These are phyloP conservation scores for Tanaodytes sp. DNA, from an alignment of 2,888 invertebrate species.

Conservation along the genomic window DNA sequence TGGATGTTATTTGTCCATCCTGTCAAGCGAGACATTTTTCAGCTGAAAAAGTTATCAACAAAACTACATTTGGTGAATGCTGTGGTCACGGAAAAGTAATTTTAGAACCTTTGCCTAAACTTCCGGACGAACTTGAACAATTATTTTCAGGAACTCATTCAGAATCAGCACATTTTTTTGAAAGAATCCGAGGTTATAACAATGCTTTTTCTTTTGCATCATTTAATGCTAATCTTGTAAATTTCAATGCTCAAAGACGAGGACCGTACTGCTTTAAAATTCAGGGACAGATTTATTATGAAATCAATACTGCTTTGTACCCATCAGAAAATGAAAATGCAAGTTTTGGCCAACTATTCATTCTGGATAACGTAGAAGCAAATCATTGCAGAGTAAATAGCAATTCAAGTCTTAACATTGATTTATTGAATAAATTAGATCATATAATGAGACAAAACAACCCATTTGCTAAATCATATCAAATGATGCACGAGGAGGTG, in stretches of 20 bases:
- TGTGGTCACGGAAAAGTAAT: conserved; percentile 21
- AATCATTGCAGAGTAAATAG: background rate
- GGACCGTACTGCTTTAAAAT: no score
- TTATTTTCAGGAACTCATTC: conserved; percentile 1
- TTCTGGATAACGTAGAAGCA: background rate
- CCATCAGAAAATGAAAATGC: background rate
- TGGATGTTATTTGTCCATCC: conserved; percentile 10
- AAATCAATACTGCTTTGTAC: conserved; percentile 6
- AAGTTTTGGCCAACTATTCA: conserved; percentile 8
- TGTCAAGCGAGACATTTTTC: conserved; percentile 34
- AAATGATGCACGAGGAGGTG: conserved; percentile 9
- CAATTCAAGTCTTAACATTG: background rate
- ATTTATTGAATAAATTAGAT: background rate
- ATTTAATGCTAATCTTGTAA: background rate
- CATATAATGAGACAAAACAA: background rate
- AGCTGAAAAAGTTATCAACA: conserved; percentile 23
- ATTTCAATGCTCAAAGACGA: background rate
- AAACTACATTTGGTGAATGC: conserved; percentile 29
- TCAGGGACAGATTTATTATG: conserved; percentile 1
- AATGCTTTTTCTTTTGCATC: conserved; percentile 3
- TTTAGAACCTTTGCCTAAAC: conserved; percentile 18
- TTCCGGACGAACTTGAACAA: conserved; percentile 7
- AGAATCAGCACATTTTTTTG: no score
- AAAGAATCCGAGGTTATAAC: no score
- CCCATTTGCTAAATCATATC: background rate